Evolutionary conservation across 1,140 invertebrate species (phyloP).

Genomic region (Drosophila punjabiensis): DNA sequence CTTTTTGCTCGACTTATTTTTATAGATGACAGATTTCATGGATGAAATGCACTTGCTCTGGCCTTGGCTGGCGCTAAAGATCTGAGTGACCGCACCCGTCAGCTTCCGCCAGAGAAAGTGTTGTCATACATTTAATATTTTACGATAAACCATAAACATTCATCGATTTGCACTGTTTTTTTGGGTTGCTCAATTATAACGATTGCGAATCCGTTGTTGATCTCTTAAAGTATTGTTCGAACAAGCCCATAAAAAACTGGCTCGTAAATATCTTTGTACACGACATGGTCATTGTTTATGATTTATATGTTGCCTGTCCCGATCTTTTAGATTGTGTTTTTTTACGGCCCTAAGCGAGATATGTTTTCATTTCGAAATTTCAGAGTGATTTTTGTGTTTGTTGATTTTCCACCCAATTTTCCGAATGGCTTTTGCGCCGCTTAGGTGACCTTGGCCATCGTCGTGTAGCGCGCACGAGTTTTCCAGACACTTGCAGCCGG

Average conservation of each 20-base stretch:
- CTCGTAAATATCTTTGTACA: constrained; percentile 56
- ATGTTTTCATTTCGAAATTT: constrained; percentile 27
- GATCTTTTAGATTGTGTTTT: constrained; percentile 30
- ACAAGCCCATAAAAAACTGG: constrained; percentile 54
- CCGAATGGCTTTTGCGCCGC: constrained; percentile 29
- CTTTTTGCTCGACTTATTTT: constrained; percentile 3
- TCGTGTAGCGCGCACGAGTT: constrained; percentile 39
- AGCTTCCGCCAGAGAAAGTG: constrained; percentile 18
- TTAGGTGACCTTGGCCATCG: constrained; percentile 66
- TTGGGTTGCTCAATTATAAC: constrained; percentile 20
- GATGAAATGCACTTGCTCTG: constrained; percentile 24
- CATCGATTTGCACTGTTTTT: constrained; percentile 11
- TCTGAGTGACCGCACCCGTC: constrained; percentile 6
- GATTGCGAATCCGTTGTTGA: constrained; percentile 25
- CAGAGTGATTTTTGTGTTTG: constrained; percentile 26
- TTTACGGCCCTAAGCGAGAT: constrained; percentile 28
- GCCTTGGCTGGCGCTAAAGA: neutral
- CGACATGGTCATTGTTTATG: constrained; percentile 62
- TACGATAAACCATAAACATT: constrained; percentile 35
- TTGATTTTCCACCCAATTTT: constrained; percentile 27
- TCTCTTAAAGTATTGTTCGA: constrained; percentile 50
- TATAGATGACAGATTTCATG: constrained; percentile 14
- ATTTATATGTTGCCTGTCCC: constrained; percentile 54
- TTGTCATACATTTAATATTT: constrained; percentile 21
- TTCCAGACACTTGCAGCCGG: constrained; percentile 61